Evolutionary conservation across 2,797 vertebrate genomes (phyloP).

Genomic region (Balearica regulorum): DNA sequence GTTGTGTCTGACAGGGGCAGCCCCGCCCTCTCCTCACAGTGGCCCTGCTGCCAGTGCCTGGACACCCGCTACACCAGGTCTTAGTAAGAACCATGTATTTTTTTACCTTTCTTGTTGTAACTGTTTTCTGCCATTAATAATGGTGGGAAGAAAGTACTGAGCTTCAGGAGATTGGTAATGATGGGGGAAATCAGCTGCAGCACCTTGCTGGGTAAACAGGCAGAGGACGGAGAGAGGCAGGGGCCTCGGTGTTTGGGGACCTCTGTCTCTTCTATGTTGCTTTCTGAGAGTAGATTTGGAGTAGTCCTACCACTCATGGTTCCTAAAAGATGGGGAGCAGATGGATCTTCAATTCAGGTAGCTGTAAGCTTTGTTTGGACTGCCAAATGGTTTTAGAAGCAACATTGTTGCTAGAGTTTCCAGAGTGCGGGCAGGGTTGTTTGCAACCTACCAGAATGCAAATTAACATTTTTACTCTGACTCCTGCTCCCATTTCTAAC

Average conservation of each 20-base stretch:
- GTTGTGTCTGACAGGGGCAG: accelerated
- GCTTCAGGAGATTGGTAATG: background rate
- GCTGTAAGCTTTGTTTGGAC: background rate
- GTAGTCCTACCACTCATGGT: accelerated
- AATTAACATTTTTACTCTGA: background rate
- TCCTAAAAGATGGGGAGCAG: background rate
- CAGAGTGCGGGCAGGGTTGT: background rate
- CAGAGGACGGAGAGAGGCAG: background rate
- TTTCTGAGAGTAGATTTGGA: background rate
- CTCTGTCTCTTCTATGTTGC: background rate
- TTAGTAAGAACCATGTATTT: background rate
- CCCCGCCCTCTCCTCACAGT: accelerated
- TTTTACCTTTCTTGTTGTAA: background rate
- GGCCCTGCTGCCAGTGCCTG: accelerated
- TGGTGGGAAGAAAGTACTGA: too few species aligned
- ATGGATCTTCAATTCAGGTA: background rate
- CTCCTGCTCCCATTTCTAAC: background rate
- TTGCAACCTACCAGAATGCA: background rate
- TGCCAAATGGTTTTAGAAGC: background rate
- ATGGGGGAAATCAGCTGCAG: accelerated
- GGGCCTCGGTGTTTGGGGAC: accelerated
- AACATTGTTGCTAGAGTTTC: background rate
- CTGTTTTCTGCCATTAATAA: accelerated
- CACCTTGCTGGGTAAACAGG: background rate
- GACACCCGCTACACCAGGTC: accelerated